Percentiles rank a stretch among this genome's conserved stretches.
Evolutionary conservation across 2,113 vertebrate species (phyloP).

Genomic region (Platichthys flesus): DNA sequence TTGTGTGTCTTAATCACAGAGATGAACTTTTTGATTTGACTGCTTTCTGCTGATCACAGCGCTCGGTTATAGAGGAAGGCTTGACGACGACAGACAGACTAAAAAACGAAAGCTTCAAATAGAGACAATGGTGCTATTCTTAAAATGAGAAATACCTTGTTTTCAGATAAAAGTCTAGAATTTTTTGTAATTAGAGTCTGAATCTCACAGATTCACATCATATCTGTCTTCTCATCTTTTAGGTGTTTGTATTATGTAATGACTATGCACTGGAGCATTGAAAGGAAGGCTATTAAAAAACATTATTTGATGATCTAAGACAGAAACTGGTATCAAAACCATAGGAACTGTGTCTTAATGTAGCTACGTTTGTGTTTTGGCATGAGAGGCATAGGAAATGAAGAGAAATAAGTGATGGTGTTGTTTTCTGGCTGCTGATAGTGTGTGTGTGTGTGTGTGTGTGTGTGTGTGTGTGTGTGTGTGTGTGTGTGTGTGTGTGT

Average conservation of each 20-base stretch:
- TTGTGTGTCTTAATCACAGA: background rate
- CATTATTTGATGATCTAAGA: background rate
- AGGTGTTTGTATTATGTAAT: background rate
- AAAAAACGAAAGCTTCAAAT: slow-evolving; percentile 13
- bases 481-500: background rate
- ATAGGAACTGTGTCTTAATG: background rate
- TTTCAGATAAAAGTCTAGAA: slow-evolving; percentile 4
- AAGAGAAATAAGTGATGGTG: background rate
- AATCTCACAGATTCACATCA: background rate
- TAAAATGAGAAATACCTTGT: background rate
- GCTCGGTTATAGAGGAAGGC: slow-evolving; percentile 6
- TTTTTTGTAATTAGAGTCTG: background rate
- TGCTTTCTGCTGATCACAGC: slow-evolving; percentile 14
- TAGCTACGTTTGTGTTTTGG: background rate
- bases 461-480: background rate
- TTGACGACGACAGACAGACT: slow-evolving; percentile 1
- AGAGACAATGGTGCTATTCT: slow-evolving; percentile 11
- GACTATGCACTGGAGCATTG: background rate
- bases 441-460: background rate
- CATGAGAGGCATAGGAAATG: background rate
- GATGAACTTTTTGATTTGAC: background rate
- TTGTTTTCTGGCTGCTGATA: background rate
- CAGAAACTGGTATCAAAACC: background rate
- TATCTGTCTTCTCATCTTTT: background rate
- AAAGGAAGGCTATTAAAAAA: background rate